Evolutionary conservation across 1,140 invertebrate genomes (phyloP), one percentile per base, ranked within the genome.

Genomic region (Drosophila sproati): DNA sequence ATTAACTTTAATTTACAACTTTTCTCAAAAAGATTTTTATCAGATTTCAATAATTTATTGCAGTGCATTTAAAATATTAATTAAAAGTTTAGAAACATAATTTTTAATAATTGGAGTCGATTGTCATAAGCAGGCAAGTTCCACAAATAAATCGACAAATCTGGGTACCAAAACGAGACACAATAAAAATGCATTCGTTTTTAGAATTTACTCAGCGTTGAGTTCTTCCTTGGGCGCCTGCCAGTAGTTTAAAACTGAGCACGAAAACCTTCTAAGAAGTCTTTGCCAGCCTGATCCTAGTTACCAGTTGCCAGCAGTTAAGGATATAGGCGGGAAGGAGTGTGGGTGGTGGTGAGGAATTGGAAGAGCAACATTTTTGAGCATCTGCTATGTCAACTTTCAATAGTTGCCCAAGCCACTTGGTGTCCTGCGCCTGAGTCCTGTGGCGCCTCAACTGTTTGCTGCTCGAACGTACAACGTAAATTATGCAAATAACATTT

Each of bases 401-500:
- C 63, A 74, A 48, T 61, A 50, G 55, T 68, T 73, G 55, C 51
- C 54, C 2, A 50, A 62, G 45, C 29, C 57, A 75, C 55, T 70
- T 48, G 73, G 52, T 71, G 59, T 59, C 51, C 76, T 70, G 48
- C 66, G 73, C 59, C n/a, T 7, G 1, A 20, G 20, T 20, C 20
- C 20, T 20, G 20, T 37, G 20, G 3, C 35, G 28, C 52, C 47
- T 12, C 3, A 6, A 50, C 54, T 48, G 64, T 68, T 63, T 66
- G 61, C 59, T 52, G 55, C 79, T 67, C 57, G 77, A 76, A 68
- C 67, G 77, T 66, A 82, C 83, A 82, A 81, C 69, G 76, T 89
- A 89, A 89, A 89, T 89, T 89, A 89, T 89, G 85, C 88, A 89
- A 89, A 89, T 90, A 89, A 85, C 88, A 89, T 89, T 88, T 79